Evolutionary conservation across 37 sponge, comb jelly and placozoan genomes (phyloP).

Genomic region (Oscarella lobularis): DNA sequence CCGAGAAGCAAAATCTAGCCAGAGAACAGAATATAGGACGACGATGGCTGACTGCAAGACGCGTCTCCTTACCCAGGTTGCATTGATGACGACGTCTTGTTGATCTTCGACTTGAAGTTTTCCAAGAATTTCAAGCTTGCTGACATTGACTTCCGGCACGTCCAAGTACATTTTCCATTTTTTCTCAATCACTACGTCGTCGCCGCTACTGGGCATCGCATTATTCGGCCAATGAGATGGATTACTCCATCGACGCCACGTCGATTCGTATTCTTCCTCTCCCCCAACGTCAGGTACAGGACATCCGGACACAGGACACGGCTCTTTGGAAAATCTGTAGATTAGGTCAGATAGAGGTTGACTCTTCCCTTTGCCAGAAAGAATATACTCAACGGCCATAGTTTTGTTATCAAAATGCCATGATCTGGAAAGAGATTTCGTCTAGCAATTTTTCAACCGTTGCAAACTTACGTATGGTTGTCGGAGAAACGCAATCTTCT

Average conservation of each 20-base stretch:
- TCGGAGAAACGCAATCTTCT: not conserved
- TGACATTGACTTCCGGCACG: conserved; percentile 1
- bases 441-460: conserved; percentile 40
- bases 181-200: conserved; percentile 45
- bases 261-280: not conserved
- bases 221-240: conserved; percentile 33
- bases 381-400: conserved; percentile 45
- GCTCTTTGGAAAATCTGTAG: conserved; percentile 35
- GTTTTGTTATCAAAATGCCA: conserved; percentile 66
- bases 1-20: conserved; percentile 56
- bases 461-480: conserved; percentile 17
- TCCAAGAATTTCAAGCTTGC: conserved; percentile 11
- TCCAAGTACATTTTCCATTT: conserved; percentile 62
- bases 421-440: conserved; percentile 32
- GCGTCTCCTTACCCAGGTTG: conserved; percentile 28
- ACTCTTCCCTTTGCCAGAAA: conserved; percentile 29
- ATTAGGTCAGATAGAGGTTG: conserved; percentile 15
- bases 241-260: conserved; percentile 56
- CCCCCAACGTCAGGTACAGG: conserved; percentile 5
- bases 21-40: too few species aligned
- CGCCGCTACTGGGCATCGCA: conserved; percentile 29
- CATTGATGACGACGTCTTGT: conserved; percentile 61
- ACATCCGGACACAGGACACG: conserved; percentile 62
- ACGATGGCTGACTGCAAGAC: not conserved
- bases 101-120: conserved; percentile 53